These are phyloP conservation scores for Limnephilus rhombicus DNA, from an alignment of 2,888 invertebrate species.

Conservation along the genomic window DNA sequence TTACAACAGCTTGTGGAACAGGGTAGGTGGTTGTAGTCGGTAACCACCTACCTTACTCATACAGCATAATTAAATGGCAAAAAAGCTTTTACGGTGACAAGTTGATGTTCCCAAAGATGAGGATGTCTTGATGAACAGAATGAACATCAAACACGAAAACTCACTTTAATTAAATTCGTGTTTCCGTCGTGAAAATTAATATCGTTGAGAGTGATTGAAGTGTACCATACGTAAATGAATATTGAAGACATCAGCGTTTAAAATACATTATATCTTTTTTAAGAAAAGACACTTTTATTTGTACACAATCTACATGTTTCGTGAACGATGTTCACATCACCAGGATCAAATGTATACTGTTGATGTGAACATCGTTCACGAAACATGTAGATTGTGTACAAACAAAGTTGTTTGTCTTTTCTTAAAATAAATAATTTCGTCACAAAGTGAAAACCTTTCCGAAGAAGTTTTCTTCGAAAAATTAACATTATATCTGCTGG, in stretches of 20 bases:
- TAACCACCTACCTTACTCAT: not conserved
- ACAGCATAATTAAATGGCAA: slow-evolving; percentile 32
- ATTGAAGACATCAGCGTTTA: not conserved
- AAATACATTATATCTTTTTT: not conserved
- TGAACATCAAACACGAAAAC: not conserved
- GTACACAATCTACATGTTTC: too few species aligned
- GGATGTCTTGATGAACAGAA: slow-evolving; percentile 1
- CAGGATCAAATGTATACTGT: too few species aligned
- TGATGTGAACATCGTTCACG: too few species aligned
- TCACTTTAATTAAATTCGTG: slow-evolving; percentile 7
- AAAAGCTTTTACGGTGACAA: slow-evolving; percentile 38
- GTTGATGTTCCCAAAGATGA: not conserved
- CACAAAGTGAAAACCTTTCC: too few species aligned
- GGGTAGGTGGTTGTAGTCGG: not conserved
- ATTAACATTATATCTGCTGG: too few species aligned
- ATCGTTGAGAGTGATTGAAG: not conserved
- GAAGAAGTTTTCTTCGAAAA: too few species aligned
- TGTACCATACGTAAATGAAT: not conserved
- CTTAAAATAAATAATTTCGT: too few species aligned
- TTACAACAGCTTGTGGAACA: slow-evolving; percentile 13
- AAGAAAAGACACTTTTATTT: too few species aligned
- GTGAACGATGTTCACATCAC: too few species aligned
- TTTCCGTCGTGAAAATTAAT: slow-evolving; percentile 15
- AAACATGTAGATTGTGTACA: too few species aligned
- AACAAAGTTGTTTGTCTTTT: too few species aligned